Evolutionary conservation across 2,888 invertebrate genomes (phyloP).

Genomic region (Carpatolechia fugitivella): DNA sequence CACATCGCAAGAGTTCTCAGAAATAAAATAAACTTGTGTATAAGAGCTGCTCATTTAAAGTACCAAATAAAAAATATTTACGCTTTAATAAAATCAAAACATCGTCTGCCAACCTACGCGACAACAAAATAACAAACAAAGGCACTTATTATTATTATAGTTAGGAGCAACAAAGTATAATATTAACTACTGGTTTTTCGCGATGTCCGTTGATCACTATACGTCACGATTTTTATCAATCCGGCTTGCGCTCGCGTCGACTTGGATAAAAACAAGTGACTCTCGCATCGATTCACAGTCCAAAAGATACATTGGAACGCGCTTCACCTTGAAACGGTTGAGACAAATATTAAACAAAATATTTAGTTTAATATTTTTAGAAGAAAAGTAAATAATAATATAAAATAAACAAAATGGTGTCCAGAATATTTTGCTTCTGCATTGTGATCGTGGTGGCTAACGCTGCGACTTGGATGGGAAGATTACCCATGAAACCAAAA

Average conservation of each 20-base stretch:
- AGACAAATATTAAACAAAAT: neutral
- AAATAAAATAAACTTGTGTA: too few species aligned
- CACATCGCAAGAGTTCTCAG: too few species aligned
- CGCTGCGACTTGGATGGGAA: constrained; percentile 49
- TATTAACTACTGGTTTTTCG: neutral
- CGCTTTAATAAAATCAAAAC: too few species aligned
- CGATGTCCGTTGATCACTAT: neutral
- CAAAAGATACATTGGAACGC: neutral
- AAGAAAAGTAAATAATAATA: neutral
- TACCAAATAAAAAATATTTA: too few species aligned
- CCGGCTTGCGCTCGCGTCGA: constrained; percentile 34
- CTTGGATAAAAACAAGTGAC: constrained; percentile 58
- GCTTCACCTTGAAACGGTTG: neutral
- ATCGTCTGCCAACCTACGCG: too few species aligned
- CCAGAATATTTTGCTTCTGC: constrained; percentile 44
- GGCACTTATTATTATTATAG: too few species aligned
- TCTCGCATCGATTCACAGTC: constrained; percentile 18
- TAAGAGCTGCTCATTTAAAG: too few species aligned
- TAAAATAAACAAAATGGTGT: constrained; percentile 45
- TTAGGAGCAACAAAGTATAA: too few species aligned
- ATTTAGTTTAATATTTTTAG: neutral
- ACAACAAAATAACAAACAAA: too few species aligned
- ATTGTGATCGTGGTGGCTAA: constrained; percentile 44
- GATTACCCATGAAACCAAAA: constrained; percentile 45
- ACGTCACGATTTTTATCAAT: constrained; percentile 1